phyloP scores from a whole-genome alignment of 1,140 invertebrate genomes.

The Trinorchestia longiramus region DNA sequence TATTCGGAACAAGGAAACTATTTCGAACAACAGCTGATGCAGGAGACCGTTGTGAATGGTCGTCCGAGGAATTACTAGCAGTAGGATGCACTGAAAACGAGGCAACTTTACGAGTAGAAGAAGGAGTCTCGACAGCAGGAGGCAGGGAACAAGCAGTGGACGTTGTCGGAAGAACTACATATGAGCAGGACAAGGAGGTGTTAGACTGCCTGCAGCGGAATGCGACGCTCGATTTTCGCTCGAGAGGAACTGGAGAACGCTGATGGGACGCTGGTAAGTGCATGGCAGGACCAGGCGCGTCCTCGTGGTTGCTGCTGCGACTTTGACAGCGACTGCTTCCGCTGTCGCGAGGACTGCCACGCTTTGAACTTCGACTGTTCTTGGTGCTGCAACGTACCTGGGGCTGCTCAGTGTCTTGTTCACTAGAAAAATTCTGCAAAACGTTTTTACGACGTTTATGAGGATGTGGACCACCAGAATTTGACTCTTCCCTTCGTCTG shows the following conservation, averaged over 20 bases:
- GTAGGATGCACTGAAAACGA: too few relatives aligned
- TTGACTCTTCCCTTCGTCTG: not conserved
- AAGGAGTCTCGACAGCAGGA: not conserved
- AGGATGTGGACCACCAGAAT: not conserved
- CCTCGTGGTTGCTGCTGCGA: not conserved
- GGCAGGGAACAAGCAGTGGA: not conserved
- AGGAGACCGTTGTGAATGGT: too few relatives aligned
- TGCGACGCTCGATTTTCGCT: not conserved
- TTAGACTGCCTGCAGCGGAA: slow-evolving; percentile 12
- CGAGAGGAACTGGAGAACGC: not conserved
- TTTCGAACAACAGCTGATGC: too few relatives aligned
- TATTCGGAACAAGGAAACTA: too few relatives aligned
- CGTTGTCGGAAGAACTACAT: not conserved
- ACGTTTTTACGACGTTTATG: not conserved
- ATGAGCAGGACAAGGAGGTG: not conserved
- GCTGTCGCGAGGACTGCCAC: not conserved
- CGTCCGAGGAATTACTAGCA: too few relatives aligned
- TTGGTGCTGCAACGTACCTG: not conserved
- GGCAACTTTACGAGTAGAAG: too few relatives aligned
- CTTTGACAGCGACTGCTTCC: not conserved
- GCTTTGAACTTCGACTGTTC: not conserved
- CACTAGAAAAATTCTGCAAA: not conserved
- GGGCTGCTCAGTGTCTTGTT: not conserved
- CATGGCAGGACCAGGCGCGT: not conserved
- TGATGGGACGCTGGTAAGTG: not conserved